Evolutionary conservation across 2,888 invertebrate species (phyloP), one percentile per base, ranked within the genome.

Genomic region (Diaperis boleti): DNA sequence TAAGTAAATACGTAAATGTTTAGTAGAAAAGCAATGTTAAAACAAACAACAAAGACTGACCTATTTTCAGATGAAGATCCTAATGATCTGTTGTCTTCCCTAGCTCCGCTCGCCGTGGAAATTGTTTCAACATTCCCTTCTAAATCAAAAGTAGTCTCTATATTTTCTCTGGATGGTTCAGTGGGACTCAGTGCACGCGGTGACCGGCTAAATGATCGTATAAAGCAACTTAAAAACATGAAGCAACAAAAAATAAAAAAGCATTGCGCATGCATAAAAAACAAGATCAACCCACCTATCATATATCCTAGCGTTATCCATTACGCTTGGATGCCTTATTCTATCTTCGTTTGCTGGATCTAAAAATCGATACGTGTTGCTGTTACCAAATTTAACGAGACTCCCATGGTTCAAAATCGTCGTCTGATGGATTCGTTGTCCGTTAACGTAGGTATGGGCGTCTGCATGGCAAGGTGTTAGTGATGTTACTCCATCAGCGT

Each of bases 361-460:
- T 74, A 93, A 85, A 83, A 93, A 94, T 71, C 92, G 88, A 83
- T 92, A 94, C 33, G 92, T 92, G 74, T 94, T 92, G 74, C 92
- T 91, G 70, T 93, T 88, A 47, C 94, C 94, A 81, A 94, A 93
- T 84, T 92, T 93, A 61, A 94, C 88, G 68, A 93, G 86, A 72
- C 91, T 90, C 65, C 93, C 94, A 83, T 94, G 92, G 88, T 91
- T 84, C 61, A 98, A 84, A 71, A 96, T 92, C 49, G 96, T 96
- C 20, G 97, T 94, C 81, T 97, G 96, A 77, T 90, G 89, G 75
- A 96, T 92, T 71, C 95, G 88, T 77, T 95, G 93, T 44, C 94
- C 94, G 82, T 98, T 96, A 69, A 98, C 94, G 81, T 94, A 96
- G 20, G 96, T 95, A 78, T 96, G 92, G 7, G 98, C 96, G 81